A percentile compares a stretch with the other conserved stretches of the same genome.
phyloP scores from a whole-genome alignment of 2,113 vertebrate species.

The Chaetorhynchus papuensis region DNA sequence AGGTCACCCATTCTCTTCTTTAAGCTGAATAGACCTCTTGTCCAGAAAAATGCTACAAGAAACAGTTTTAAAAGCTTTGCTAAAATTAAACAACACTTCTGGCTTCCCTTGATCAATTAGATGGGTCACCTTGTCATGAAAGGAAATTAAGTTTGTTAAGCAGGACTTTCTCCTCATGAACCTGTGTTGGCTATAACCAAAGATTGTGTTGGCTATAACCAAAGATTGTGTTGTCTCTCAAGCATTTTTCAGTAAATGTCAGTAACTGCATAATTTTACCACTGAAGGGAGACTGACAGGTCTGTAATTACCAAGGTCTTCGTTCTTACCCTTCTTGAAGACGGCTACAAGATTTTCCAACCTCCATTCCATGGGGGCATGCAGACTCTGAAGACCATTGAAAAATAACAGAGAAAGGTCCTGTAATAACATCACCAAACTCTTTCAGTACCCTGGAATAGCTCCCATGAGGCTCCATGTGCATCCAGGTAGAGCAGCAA shows the following conservation, averaged over 20 bases:
- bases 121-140: not conserved
- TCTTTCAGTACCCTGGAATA: not conserved
- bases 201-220: not conserved
- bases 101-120: not conserved
- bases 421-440: not conserved
- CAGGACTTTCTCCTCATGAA: not conserved
- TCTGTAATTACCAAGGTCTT: not conserved
- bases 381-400: not conserved
- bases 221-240: not conserved
- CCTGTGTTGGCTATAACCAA: not conserved
- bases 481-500: not conserved
- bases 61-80: not conserved
- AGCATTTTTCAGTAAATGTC: not conserved
- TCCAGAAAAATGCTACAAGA: not conserved
- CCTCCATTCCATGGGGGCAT: not conserved
- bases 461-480: rapidly evolving
- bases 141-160: not conserved
- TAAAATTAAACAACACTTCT: not conserved
- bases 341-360: not conserved
- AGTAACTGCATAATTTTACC: not conserved
- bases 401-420: not conserved
- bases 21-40: not conserved
- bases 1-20: not conserved
- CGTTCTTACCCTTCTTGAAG: not conserved
- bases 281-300: not conserved